These are phyloP conservation scores for Neodon shergylaensis DNA, from an alignment of 2,113 vertebrate genomes.

Conservation along the genomic window DNA sequence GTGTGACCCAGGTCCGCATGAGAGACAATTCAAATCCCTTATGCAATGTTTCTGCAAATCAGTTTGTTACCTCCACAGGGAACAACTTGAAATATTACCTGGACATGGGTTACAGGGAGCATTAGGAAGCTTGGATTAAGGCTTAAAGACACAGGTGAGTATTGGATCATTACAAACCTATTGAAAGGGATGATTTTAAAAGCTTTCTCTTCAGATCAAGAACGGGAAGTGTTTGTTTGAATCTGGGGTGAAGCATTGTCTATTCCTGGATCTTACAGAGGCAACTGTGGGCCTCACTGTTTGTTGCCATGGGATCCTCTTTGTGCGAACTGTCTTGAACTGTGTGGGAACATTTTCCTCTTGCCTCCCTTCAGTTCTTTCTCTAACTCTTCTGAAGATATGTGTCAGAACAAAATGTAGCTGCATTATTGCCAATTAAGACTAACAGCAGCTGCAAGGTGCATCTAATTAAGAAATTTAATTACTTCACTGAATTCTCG, in stretches of 20 bases:
- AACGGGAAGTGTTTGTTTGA: conserved; percentile 83
- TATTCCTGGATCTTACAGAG: conserved; percentile 88
- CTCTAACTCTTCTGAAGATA: conserved; percentile 83
- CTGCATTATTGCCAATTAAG: conserved; percentile 86
- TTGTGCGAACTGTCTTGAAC: conserved; percentile 90
- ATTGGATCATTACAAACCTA: conserved; percentile 42
- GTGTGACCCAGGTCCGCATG: background rate
- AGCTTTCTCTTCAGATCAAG: conserved; percentile 68
- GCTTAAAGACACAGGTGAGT: conserved; percentile 39
- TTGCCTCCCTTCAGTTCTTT: conserved; percentile 84
- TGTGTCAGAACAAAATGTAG: conserved; percentile 85
- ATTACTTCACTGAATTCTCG: conserved; percentile 84
- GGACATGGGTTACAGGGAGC: background rate
- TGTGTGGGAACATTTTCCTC: conserved; percentile 90
- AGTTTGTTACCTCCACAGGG: conserved; percentile 17
- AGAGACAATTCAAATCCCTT: background rate
- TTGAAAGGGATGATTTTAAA: conserved; percentile 35
- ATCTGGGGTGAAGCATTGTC: conserved; percentile 87
- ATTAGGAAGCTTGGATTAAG: conserved; percentile 33
- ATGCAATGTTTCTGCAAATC: background rate
- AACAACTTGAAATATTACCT: conserved; percentile 1
- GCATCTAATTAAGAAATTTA: conserved; percentile 87
- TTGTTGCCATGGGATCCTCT: conserved; percentile 93
- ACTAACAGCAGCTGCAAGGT: conserved; percentile 87
- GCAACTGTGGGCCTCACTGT: conserved; percentile 88